phyloP scores from a whole-genome alignment of 2,113 vertebrate genomes.

The Psophia crepitans region DNA sequence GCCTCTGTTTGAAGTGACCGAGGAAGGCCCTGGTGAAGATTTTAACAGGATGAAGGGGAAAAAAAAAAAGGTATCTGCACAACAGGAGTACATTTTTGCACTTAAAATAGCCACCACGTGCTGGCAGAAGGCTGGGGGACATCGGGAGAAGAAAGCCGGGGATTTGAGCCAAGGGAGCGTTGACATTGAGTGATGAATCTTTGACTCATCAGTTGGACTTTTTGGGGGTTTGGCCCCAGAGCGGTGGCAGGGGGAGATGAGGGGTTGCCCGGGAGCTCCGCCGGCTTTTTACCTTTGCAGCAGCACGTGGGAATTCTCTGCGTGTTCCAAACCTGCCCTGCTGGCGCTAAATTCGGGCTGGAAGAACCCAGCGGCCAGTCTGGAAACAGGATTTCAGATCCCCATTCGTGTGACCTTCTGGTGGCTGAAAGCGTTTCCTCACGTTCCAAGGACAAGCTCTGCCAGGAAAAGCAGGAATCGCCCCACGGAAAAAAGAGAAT shows the following conservation, averaged over 20 bases:
- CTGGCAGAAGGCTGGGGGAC: not conserved
- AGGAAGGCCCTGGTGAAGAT: not conserved
- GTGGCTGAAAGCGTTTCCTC: not conserved
- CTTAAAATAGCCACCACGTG: not conserved
- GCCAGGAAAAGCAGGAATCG: not conserved
- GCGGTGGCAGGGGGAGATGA: fast-evolving
- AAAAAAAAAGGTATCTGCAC: not conserved
- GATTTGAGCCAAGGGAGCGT: not conserved
- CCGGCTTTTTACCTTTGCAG: not conserved
- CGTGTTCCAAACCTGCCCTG: not conserved
- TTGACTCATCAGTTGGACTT: not conserved
- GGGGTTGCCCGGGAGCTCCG: not conserved
- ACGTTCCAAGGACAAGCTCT: not conserved
- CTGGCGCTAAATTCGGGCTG: not conserved
- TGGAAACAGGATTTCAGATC: not conserved
- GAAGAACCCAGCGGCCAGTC: not conserved
- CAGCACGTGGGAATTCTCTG: not conserved
- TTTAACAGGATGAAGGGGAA: not conserved
- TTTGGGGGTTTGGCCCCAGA: too few relatives aligned
- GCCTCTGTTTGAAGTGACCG: not conserved
- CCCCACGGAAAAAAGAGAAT: not conserved
- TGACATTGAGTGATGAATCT: not conserved
- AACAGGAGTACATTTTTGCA: not conserved
- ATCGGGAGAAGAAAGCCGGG: not conserved
- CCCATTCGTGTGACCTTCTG: not conserved